A percentile compares a stretch with the other conserved stretches of the same genome.
Conservation (phyloP, 2,888 invertebrate genomes). For the Monochamus alternatus region DNA sequence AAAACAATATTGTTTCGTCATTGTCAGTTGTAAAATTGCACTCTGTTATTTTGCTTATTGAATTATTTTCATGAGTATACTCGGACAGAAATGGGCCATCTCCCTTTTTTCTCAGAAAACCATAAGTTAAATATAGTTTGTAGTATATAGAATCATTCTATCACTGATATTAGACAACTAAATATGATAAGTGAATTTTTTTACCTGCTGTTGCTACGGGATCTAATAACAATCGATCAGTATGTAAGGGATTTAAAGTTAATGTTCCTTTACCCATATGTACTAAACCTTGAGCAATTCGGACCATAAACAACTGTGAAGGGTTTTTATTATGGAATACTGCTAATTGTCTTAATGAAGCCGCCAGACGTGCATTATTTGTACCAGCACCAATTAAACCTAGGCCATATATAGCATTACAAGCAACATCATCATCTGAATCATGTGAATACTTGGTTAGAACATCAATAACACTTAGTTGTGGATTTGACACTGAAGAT, state of each 20-base stretch:
- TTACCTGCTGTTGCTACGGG: slow-evolving; percentile 94
- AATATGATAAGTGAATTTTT: background rate
- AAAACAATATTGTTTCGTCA: no score
- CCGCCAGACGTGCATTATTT: slow-evolving; percentile 92
- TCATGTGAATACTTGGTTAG: slow-evolving; percentile 99
- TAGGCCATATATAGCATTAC: slow-evolving; percentile 98
- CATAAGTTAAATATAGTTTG: no score
- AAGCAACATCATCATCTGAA: slow-evolving; percentile 96
- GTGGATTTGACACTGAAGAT: slow-evolving; percentile 96
- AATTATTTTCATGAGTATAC: no score
- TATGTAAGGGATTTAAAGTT: slow-evolving; percentile 95
- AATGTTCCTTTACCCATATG: slow-evolving; percentile 99
- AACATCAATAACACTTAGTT: slow-evolving; percentile 94
- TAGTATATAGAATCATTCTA: no score
- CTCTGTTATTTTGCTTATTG: no score
- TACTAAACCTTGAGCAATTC: slow-evolving; percentile 95
- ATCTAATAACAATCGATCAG: slow-evolving; percentile 93
- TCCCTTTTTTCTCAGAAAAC: no score
- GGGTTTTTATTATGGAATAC: slow-evolving; percentile 98
- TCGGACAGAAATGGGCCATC: no score
- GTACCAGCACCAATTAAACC: slow-evolving; percentile 69
- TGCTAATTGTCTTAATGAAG: slow-evolving; percentile 96
- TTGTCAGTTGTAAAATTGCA: no score
- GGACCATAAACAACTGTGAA: slow-evolving; percentile 96
- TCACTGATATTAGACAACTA: no score